Percentiles rank a stretch among this genome's conserved stretches.
Conservation (phyloP, 2,888 invertebrate species). For the Drosophila antonietae region DNA sequence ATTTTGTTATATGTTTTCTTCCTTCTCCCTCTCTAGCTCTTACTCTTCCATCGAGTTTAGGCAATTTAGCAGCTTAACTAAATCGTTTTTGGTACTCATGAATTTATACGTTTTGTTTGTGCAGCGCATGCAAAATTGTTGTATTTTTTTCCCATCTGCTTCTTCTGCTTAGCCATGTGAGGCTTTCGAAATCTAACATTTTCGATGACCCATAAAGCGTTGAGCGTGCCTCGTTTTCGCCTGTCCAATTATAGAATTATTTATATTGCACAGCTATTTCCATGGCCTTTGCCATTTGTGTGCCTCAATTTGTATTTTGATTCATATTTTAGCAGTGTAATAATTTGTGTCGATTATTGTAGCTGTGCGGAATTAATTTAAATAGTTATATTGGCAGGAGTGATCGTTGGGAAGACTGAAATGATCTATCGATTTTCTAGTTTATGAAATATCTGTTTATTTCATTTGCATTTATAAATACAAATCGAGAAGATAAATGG, state of each 20-base stretch:
- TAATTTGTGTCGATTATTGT: background rate
- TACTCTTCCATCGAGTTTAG: slow-evolving; percentile 63
- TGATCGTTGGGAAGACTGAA: background rate
- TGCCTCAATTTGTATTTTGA: slow-evolving; percentile 34
- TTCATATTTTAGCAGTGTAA: slow-evolving; percentile 18
- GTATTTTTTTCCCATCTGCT: background rate
- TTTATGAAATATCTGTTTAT: background rate
- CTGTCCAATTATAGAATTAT: slow-evolving; percentile 48
- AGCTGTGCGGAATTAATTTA: background rate
- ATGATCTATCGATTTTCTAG: background rate
- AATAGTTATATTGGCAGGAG: background rate
- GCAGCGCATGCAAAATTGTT: slow-evolving; percentile 73
- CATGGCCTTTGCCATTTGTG: slow-evolving; percentile 32
- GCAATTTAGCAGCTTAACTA: slow-evolving; percentile 78
- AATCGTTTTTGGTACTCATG: slow-evolving; percentile 73
- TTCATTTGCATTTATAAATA: no score
- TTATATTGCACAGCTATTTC: slow-evolving; percentile 62
- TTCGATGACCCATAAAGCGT: slow-evolving; percentile 41
- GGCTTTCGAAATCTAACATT: slow-evolving; percentile 26
- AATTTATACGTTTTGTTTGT: slow-evolving; percentile 79
- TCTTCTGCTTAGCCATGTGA: slow-evolving; percentile 16
- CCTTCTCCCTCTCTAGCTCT: background rate
- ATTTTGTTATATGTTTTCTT: slow-evolving; percentile 37
- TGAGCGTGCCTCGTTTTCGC: slow-evolving; percentile 23
- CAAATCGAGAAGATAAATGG: no score